Base-by-base conservation (phyloP, 35 echinoderm and acorn worm species). In the Apostichopus californicus region DNA sequence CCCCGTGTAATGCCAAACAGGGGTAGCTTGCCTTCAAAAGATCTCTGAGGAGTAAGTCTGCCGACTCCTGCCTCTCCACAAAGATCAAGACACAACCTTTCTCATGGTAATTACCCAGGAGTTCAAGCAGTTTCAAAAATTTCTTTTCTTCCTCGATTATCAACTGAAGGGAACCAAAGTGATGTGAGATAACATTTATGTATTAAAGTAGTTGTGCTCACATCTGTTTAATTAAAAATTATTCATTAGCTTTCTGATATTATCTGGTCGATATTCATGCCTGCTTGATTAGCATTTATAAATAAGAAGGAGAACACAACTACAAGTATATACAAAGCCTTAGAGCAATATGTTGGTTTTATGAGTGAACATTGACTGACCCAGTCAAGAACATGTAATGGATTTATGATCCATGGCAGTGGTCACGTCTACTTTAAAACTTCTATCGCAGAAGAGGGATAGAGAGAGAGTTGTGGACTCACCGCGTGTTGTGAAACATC, bases 21-120 rank as follows among this genome's bases (percentile, higher is more conserved):
- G 97, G 93, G 57, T 98, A 98, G 11, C 91, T 93, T 13, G 97
- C 90, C 57, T 92, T 96, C 93, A 98, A 93, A 6, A 96, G 83
- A 68, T 98, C 97, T 25, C 95, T 96, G 1, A 98, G 86, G 7
- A 98, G 95, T 9, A 92, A 63, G 83, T 98, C 97, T 21, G 97
- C 97, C 14, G 95, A 94, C 56, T 98, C 97, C 88, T 98, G 97
- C 59, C 93, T 94, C 80, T 98, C 97, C 54, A 98, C 97, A 93
- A 98, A 98, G 63, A 96, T 93, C 20, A 98, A 91, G 8, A 96
- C 92, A 81, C 80, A 73, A 1, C 97, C 97, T 52, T 96, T 80
- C 54, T 98, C 95, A 1, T 98, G 95, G 71, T 96, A 98, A 11
- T 58, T 92, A 8, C 97, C 97, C 22, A 98, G 88, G 0, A 96